Conservation (phyloP, 2,113 vertebrate genomes). For the Prolemur simus region DNA sequence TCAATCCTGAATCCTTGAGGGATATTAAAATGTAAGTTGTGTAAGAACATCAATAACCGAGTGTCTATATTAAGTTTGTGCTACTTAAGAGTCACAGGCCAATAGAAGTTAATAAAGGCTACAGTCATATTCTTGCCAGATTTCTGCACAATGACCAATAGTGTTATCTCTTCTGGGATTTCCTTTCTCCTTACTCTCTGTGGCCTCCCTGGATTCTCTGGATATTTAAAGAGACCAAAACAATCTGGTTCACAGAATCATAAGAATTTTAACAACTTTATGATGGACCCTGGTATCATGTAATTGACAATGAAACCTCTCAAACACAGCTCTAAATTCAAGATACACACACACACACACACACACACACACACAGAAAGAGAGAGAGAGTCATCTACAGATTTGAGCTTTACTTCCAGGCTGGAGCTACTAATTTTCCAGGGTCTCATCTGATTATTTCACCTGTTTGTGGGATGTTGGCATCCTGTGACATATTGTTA, state of each 20-base stretch:
- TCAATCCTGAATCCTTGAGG: slow-evolving; percentile 40
- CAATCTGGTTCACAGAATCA: slow-evolving; percentile 23
- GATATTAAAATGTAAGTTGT: slow-evolving; percentile 62
- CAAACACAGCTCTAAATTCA: slow-evolving; percentile 14
- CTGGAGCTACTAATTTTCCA: background rate
- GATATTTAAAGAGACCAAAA: slow-evolving; percentile 23
- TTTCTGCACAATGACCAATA: slow-evolving; percentile 48
- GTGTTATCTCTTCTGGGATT: slow-evolving; percentile 3
- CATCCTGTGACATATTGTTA: slow-evolving; percentile 27
- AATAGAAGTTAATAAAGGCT: slow-evolving; percentile 44
- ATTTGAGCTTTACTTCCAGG: background rate
- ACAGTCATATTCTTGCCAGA: slow-evolving; percentile 17
- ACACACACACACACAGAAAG: background rate
- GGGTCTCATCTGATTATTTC: slow-evolving; percentile 34
- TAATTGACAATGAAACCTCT: background rate
- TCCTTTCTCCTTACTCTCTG: slow-evolving; percentile 30
- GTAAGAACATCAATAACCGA: slow-evolving; percentile 31
- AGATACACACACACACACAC: background rate
- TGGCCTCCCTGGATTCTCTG: background rate
- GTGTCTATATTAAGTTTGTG: slow-evolving; percentile 21
- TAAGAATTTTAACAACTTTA: slow-evolving; percentile 7
- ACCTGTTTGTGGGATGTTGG: background rate
- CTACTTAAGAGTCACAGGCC: slow-evolving; percentile 25
- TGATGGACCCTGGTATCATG: background rate
- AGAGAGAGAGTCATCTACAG: background rate